These are phyloP conservation scores for Drosophila mimica DNA, from an alignment of 2,888 invertebrate genomes.

Conservation along the genomic window DNA sequence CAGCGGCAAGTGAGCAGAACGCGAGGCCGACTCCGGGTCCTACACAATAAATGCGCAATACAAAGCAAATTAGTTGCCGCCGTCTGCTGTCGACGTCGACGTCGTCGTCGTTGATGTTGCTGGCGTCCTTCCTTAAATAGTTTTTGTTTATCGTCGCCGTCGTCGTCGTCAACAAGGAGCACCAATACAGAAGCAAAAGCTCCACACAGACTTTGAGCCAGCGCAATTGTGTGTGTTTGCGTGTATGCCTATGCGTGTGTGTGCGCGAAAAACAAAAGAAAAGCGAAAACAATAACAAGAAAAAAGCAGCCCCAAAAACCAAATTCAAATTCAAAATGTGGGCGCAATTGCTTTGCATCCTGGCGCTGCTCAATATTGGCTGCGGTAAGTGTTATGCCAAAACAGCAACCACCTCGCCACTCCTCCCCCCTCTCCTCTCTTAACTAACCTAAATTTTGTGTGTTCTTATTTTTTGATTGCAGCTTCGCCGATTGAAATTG, in stretches of 20 bases:
- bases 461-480: constrained; percentile 14
- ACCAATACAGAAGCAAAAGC: constrained; percentile 37
- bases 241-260: constrained; percentile 2
- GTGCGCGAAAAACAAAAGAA: constrained; percentile 72
- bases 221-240: constrained; percentile 30
- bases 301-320: constrained; percentile 17
- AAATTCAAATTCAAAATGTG: constrained; percentile 42
- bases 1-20: constrained; percentile 46
- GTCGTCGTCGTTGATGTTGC: constrained; percentile 18
- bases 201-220: constrained; percentile 69
- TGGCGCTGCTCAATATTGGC: constrained; percentile 51
- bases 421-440: constrained; percentile 11
- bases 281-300: constrained; percentile 60
- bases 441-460: constrained; percentile 58
- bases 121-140: constrained; percentile 50
- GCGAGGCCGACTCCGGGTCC: constrained; percentile 56
- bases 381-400: constrained; percentile 59
- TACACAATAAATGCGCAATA: constrained; percentile 75
- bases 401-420: neutral
- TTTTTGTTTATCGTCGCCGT: constrained; percentile 44
- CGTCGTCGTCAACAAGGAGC: constrained; percentile 32
- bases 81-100: constrained; percentile 48
- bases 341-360: constrained; percentile 48
- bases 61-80: constrained; percentile 61
- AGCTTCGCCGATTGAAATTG: constrained; percentile 75